These are phyloP conservation scores for Manis crassicaudata DNA, from an alignment of 2,797 vertebrate species.

Conservation along the genomic window DNA sequence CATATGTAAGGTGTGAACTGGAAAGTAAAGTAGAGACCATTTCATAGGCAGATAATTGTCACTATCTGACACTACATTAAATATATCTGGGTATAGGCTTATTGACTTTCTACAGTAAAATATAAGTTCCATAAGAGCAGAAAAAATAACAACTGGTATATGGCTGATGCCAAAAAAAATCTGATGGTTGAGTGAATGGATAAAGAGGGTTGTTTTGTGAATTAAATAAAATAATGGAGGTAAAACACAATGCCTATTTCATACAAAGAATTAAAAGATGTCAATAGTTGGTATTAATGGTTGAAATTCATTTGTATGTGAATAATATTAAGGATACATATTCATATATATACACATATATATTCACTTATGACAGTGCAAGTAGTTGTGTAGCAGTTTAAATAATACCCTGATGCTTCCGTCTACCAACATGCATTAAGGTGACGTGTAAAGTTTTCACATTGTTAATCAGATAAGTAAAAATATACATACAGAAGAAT, in stretches of 20 bases:
- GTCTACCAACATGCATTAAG: neutral
- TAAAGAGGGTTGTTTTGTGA: neutral
- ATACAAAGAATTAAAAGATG: constrained; percentile 3
- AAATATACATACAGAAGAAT: neutral
- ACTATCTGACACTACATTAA: neutral
- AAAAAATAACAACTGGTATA: neutral
- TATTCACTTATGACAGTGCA: neutral
- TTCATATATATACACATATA: neutral
- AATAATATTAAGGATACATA: neutral
- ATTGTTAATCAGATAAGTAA: neutral
- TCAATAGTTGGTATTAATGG: neutral
- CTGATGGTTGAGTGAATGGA: neutral
- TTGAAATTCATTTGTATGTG: constrained; percentile 10
- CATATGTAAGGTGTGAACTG: neutral
- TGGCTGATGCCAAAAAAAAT: neutral
- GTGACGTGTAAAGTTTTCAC: neutral
- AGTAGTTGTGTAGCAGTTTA: neutral
- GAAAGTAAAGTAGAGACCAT: neutral
- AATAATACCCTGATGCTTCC: neutral
- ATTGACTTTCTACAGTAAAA: neutral
- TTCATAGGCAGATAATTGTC: neutral
- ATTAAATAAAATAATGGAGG: neutral
- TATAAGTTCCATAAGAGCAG: neutral
- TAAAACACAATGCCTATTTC: neutral
- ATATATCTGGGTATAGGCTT: neutral